Conservation (phyloP, 2,113 vertebrate genomes). For the Nothobranchius kuhntae region DNA sequence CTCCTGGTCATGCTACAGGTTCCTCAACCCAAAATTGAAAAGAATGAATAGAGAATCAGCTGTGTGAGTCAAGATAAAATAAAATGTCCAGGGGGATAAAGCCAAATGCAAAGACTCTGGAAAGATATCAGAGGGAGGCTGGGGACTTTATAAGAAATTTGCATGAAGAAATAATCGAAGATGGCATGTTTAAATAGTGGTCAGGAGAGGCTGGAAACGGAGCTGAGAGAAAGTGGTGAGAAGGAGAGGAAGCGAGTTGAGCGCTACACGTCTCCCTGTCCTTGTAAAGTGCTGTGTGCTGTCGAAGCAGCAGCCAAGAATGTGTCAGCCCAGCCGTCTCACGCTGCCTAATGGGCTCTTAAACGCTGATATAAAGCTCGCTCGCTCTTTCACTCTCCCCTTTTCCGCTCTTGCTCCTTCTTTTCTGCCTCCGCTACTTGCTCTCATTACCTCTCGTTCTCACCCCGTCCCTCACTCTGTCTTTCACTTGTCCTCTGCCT, state of each 20-base stretch:
- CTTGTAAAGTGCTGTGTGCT: constrained; percentile 78
- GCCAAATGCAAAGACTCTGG: constrained; percentile 43
- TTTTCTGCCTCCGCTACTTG: constrained; percentile 50
- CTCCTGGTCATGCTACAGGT: constrained; percentile 46
- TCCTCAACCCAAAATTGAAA: constrained; percentile 41
- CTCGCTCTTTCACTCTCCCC: constrained; percentile 70
- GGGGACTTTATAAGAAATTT: background rate
- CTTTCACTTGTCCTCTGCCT: constrained; percentile 69
- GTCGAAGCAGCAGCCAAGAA: constrained; percentile 76
- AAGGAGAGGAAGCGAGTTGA: constrained; percentile 66
- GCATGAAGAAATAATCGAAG: constrained; percentile 7
- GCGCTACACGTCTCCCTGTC: constrained; percentile 76
- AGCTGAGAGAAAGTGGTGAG: constrained; percentile 57
- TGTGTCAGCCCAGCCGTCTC: constrained; percentile 78
- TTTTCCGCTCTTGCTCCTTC: constrained; percentile 50
- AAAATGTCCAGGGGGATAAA: constrained; percentile 58
- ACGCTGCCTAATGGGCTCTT: constrained; percentile 78
- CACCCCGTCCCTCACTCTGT: constrained; percentile 68
- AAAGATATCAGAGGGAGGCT: constrained; percentile 24
- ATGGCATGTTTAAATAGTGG: constrained; percentile 53
- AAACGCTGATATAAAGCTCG: constrained; percentile 78
- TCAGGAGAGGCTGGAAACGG: constrained; percentile 51
- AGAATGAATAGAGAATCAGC: constrained; percentile 36
- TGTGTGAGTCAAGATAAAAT: constrained; percentile 59
- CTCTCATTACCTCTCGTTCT: constrained; percentile 71